Evolutionary conservation across 2,113 vertebrate genomes (phyloP), one percentile per base, ranked within the genome.

Genomic region (Pseudorectes ferrugineus): DNA sequence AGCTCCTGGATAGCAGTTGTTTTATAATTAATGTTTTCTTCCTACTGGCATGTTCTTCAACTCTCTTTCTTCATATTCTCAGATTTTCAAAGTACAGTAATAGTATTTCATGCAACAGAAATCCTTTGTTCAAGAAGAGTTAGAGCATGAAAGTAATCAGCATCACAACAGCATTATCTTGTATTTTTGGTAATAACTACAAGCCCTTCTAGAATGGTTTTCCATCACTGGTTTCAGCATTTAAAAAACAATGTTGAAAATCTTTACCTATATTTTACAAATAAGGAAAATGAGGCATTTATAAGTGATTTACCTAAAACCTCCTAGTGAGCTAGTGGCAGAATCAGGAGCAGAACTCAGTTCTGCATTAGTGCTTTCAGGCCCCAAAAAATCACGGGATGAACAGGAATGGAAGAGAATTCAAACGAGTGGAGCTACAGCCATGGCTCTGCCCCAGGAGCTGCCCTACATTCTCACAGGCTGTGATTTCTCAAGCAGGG

Each of bases 11-110:
- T 77, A 76, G 68, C 85, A 89, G 88, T 92, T 92, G 55, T 25
- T 92, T 87, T 80, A 87, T 83, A 96, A 97, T 95, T 83, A 91
- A 81, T 58, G 58, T 79, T 93, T 92, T 94, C 93, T 93, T 96
- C 87, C 63, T 88, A 89, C 43, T 73, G 66, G 92, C 66, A 79
- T 58, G 58, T 82, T 89, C 87, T 91, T 72, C 33, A 45, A 46
- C 11, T 72, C 29, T 62, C 42, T 91, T 70, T 51, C 73, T 93
- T 94, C 81, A 40, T 22, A 46, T 65, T 77, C 48, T 52, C 9
- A 4, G 16, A 54, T 92, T 92, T 91, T 93, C 74, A 42, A 94
- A 75, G 80, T 43, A 78, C 48, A 84, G 43, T 71, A 76, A 71
- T 15, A 73, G 59, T 48, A 66, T 55, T 94, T 80, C 74, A n/a